Conservation (phyloP, 2,888 invertebrate genomes). For the Phengaris arion region DNA sequence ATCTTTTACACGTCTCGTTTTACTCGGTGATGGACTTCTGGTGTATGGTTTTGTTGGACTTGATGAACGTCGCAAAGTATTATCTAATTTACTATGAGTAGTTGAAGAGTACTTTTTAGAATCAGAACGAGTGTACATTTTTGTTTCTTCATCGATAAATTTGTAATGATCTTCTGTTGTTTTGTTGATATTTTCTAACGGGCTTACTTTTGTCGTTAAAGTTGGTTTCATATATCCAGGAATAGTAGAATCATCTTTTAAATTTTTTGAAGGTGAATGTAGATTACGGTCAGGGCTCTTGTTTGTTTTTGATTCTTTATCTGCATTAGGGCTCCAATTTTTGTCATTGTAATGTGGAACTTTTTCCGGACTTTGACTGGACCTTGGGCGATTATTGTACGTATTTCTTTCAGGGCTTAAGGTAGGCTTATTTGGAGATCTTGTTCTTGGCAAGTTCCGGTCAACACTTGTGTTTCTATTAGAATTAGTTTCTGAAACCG, state of each 20-base stretch:
- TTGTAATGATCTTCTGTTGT: conserved; percentile 59
- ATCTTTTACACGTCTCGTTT: conserved; percentile 37
- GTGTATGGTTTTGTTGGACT: conserved; percentile 40
- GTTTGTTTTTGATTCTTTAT: conserved; percentile 40
- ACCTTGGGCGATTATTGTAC: conserved; percentile 46
- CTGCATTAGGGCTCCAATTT: conserved; percentile 50
- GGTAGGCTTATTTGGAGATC: conserved; percentile 52
- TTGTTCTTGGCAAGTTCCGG: conserved; percentile 50
- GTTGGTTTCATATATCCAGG: conserved; percentile 61
- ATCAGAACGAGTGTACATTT: conserved; percentile 52
- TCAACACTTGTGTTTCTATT: conserved; percentile 52
- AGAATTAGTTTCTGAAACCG: conserved; percentile 52
- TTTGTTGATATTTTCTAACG: conserved; percentile 38
- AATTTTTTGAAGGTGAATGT: conserved; percentile 23
- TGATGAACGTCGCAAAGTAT: conserved; percentile 29
- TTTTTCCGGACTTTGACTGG: conserved; percentile 61
- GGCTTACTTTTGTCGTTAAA: conserved; percentile 45
- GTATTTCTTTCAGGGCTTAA: conserved; percentile 56
- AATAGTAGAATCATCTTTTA: conserved; percentile 37
- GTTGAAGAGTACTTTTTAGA: not conserved
- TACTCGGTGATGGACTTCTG: conserved; percentile 42
- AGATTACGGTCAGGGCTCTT: conserved; percentile 42
- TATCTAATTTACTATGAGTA: not conserved
- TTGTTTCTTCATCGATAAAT: conserved; percentile 69
- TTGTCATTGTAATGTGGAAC: conserved; percentile 42